phyloP scores from a whole-genome alignment of 2,888 invertebrate species.

The Xanthorhoe spadicearia region DNA sequence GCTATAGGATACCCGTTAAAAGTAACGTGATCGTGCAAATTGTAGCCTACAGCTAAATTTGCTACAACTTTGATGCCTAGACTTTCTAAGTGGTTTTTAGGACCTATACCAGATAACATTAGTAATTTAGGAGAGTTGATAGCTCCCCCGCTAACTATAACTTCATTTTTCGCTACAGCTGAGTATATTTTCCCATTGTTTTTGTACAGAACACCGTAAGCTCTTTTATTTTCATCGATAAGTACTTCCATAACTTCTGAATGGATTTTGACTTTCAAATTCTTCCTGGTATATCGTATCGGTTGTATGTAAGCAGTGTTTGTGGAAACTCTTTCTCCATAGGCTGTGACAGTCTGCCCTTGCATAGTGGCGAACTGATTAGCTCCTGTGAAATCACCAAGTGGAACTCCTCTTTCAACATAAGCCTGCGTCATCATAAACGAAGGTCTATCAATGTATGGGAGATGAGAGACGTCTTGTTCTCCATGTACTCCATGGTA shows the following conservation, averaged over 20 bases:
- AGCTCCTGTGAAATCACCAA: slow-evolving; percentile 83
- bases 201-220: slow-evolving; percentile 63
- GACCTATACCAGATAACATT: slow-evolving; percentile 73
- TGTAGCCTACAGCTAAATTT: slow-evolving; percentile 69
- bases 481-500: slow-evolving; percentile 86
- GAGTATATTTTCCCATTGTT: slow-evolving; percentile 48
- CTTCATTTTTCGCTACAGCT: slow-evolving; percentile 65
- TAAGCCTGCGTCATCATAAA: slow-evolving; percentile 83
- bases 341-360: slow-evolving; percentile 80
- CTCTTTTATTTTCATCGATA: slow-evolving; percentile 74
- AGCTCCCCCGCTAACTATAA: slow-evolving; percentile 65
- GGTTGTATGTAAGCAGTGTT: slow-evolving; percentile 88
- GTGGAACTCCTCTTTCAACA: slow-evolving; percentile 83
- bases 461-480: slow-evolving; percentile 84
- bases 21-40: slow-evolving; percentile 72
- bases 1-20: slow-evolving; percentile 79
- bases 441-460: slow-evolving; percentile 85
- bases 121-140: slow-evolving; percentile 68
- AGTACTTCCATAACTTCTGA: slow-evolving; percentile 83
- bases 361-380: slow-evolving; percentile 84
- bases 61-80: slow-evolving; percentile 57
- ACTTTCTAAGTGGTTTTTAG: slow-evolving; percentile 57
- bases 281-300: slow-evolving; percentile 80
- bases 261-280: slow-evolving; percentile 77
- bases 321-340: slow-evolving; percentile 85